Base-by-base conservation (phyloP, 64 coral and sea anemone species). In the Catalaphyllia jardinei region DNA sequence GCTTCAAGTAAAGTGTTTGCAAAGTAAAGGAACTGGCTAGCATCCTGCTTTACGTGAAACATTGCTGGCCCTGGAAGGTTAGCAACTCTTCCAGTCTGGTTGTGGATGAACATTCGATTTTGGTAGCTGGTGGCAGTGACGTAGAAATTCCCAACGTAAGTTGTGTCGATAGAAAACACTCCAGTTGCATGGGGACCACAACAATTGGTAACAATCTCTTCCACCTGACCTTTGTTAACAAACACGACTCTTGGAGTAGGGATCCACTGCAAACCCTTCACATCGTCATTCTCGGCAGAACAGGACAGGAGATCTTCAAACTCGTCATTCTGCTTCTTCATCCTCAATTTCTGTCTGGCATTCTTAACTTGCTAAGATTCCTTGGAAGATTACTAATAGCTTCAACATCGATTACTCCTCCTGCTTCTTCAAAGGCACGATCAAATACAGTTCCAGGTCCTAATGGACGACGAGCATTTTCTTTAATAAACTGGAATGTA, bases 361-460 rank as follows among this genome's bases (percentile, higher is more conserved):
- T 87, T 87, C 20, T 74, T 87, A 0, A 87, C 64, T 39, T 87
- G 86, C 54, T 87, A 0, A 74, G 20, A 69, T 87, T 69, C 29
- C 86, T 65, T 8, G 86, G 86, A 65, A 74, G 52, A 64, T 87
- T 27, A 57, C 54, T 57, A 10, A 57, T 57, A 9, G 54, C 54
- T 57, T 57, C 12, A 14, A 13, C 11, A 16, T 57, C 10, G 15
- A 57, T 57, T 14, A 57, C 54, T 2, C 54, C 54, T 13, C 54
- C 12, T 14, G 42, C 86, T 11, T 74, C n/a, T 75, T 87, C 86
- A 29, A 87, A 51, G 13, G 67, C 64, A 30, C 72, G 46, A n/a
- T 87, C 86, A 87, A 87, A 87, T 51, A 87, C 51, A 3, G 86
- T 67, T 15, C 29, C 50, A 74, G 86, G 35, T 0, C 86, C 71